Percentiles rank a stretch among this genome's conserved stretches.
These are phyloP conservation scores for Zaprionus taronus DNA, from an alignment of 1,140 invertebrate species.

Conservation along the genomic window DNA sequence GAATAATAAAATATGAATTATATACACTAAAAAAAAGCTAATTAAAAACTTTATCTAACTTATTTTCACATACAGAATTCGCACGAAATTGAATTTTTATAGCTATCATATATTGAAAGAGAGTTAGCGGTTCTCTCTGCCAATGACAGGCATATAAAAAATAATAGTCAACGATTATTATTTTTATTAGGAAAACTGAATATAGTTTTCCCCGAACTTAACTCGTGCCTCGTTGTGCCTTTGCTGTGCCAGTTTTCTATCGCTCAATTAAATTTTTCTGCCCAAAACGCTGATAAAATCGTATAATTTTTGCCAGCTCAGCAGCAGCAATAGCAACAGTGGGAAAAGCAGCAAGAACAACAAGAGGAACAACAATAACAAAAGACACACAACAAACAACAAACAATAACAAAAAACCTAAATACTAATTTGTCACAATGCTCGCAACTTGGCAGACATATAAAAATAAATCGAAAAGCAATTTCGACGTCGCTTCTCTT, in stretches of 20 bases:
- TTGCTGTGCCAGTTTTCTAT: not conserved
- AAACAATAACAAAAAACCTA: conserved; percentile 40
- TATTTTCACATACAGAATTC: not conserved
- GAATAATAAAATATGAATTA: not conserved
- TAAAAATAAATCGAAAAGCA: conserved; percentile 82
- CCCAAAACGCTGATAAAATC: conserved; percentile 50
- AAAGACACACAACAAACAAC: conserved; percentile 17
- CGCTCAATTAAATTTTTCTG: conserved; percentile 21
- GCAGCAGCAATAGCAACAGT: conserved; percentile 27
- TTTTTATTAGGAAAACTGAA: not conserved
- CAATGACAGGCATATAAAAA: not conserved
- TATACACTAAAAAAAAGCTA: not conserved
- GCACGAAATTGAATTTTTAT: not conserved
- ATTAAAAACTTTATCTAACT: not conserved
- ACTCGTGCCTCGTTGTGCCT: not conserved
- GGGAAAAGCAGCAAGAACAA: conserved; percentile 4
- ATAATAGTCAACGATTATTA: conserved; percentile 5
- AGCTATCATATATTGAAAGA: not conserved
- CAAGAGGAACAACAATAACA: conserved; percentile 37
- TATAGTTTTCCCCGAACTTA: not conserved
- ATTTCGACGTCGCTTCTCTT: conserved; percentile 57
- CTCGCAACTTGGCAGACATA: conserved; percentile 71
- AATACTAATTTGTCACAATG: conserved; percentile 80
- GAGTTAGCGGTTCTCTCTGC: not conserved
- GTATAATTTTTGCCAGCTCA: conserved; percentile 64